Evolutionary conservation across 2,113 vertebrate genomes (phyloP), one percentile per base, ranked within the genome.

Genomic region (Daboia siamensis): DNA sequence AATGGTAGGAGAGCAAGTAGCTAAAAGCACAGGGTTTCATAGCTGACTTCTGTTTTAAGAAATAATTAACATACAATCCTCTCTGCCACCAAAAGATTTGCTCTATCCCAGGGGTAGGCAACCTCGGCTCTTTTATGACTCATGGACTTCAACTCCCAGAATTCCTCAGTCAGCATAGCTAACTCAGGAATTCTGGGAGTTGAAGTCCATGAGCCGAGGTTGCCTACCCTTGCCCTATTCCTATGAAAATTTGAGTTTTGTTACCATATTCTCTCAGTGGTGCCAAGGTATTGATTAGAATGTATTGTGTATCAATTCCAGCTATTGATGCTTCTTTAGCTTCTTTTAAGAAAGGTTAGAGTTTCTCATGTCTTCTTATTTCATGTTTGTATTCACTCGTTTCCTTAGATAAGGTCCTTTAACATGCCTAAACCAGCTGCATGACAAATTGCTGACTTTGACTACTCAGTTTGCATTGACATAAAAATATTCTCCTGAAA

Each of bases 401-500:
- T 89, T 95, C 94, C 69, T 95, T 94, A 94, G 33, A 94, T 93
- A 94, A 51, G 91, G 90, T 87, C 54, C 94, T 92, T 91, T 96
- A 96, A 96, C 95, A 95, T 92, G 91, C 93, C 92, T 94, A 95
- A 95, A 94, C 92, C 94, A 80, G 87, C 94, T 80, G 90, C 93
- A 89, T 95, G 94, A 96, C 95, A 95, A 95, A 94, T 93, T 92
- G 94, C 95, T 93, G 94, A 93, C 92, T 94, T 95, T 95, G 93
- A 95, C 93, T 96, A 88, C 90, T 57, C 90, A 94, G 93, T 93
- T 94, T 95, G 90, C 92, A 91, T 92, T 0, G 29, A 94, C 97
- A 95, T 96, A 44, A 94, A 95, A 93, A 97, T 95, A 94, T 96
- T 91, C 88, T 92, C 92, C 86, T 96, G 94, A 94, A 95, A 96